A percentile compares a stretch with the other conserved stretches of the same genome.
Evolutionary conservation across 2,113 vertebrate genomes (phyloP).

Genomic region (Phylloscopus trochilus): DNA sequence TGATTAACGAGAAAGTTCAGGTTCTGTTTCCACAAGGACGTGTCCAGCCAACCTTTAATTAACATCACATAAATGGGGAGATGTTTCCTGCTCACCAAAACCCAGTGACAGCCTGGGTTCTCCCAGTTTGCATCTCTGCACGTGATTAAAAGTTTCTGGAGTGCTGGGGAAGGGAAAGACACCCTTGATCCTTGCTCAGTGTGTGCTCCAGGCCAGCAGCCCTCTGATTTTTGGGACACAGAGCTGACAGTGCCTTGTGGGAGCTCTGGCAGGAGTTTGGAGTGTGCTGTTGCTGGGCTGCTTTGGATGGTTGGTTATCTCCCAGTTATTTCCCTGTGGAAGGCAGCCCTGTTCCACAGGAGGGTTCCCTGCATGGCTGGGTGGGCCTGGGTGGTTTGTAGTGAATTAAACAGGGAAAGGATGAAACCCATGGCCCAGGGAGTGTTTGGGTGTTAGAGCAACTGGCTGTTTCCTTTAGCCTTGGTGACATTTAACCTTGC

Average conservation of each 20-base stretch:
- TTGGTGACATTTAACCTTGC: background rate
- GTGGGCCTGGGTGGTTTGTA: background rate
- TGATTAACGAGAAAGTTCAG: background rate
- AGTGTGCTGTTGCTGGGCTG: background rate
- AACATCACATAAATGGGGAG: background rate
- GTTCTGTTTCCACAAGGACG: background rate
- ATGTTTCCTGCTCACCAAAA: background rate
- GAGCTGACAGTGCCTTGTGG: background rate
- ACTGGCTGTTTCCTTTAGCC: accelerated
- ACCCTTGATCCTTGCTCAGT: accelerated
- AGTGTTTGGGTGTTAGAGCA: background rate
- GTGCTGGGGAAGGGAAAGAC: accelerated
- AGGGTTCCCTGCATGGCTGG: background rate
- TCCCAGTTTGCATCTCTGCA: background rate
- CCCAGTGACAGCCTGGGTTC: background rate
- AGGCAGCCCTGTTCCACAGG: background rate
- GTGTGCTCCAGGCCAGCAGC: background rate
- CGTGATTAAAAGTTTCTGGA: background rate
- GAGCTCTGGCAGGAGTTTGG: background rate
- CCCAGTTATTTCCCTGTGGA: background rate
- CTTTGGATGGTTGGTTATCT: background rate
- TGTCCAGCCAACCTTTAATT: background rate
- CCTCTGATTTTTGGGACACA: background rate
- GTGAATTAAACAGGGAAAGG: background rate
- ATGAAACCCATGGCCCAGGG: background rate